These are phyloP conservation scores for Osmerus eperlanus DNA, from an alignment of 2,113 vertebrate species.

Conservation along the genomic window DNA sequence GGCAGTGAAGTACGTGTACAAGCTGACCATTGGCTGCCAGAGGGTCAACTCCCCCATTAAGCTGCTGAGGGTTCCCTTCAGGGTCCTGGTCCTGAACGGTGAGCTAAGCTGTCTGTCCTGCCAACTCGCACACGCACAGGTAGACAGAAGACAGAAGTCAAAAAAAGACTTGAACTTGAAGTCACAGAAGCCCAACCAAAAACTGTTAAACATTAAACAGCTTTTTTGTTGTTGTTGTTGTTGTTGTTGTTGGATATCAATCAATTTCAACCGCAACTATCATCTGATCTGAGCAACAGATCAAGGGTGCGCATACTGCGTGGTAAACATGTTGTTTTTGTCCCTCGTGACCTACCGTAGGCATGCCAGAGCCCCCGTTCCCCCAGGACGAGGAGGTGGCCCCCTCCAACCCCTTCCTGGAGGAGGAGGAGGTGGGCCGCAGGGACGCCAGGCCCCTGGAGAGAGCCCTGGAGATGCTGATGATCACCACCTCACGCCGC, in stretches of 20 bases:
- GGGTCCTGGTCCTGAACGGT: slow-evolving; percentile 93
- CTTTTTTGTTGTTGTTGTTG: not conserved
- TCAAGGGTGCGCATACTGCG: too few species aligned
- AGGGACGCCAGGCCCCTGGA: slow-evolving; percentile 85
- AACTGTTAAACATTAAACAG: not conserved
- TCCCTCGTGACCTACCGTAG: slow-evolving; percentile 49
- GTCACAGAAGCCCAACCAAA: not conserved
- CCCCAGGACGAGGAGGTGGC: slow-evolving; percentile 90
- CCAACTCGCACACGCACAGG: too few species aligned
- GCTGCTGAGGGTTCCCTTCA: slow-evolving; percentile 90
- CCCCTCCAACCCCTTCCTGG: slow-evolving; percentile 93
- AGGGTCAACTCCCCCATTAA: slow-evolving; percentile 97
- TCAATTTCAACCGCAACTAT: not conserved
- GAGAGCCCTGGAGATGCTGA: slow-evolving; percentile 88
- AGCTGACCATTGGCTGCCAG: slow-evolving; percentile 96
- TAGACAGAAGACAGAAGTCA: not conserved
- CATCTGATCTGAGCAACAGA: not conserved
- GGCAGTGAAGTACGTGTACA: slow-evolving; percentile 96
- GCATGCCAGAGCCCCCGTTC: slow-evolving; percentile 86
- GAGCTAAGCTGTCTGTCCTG: slow-evolving; percentile 31
- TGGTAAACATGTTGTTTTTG: not conserved
- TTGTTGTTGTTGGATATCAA: not conserved
- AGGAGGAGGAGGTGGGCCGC: slow-evolving; percentile 86
- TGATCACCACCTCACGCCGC: slow-evolving; percentile 90
- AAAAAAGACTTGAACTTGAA: not conserved